Conservation (phyloP, 1,140 invertebrate genomes). For the Cheumatopsyche charites region DNA sequence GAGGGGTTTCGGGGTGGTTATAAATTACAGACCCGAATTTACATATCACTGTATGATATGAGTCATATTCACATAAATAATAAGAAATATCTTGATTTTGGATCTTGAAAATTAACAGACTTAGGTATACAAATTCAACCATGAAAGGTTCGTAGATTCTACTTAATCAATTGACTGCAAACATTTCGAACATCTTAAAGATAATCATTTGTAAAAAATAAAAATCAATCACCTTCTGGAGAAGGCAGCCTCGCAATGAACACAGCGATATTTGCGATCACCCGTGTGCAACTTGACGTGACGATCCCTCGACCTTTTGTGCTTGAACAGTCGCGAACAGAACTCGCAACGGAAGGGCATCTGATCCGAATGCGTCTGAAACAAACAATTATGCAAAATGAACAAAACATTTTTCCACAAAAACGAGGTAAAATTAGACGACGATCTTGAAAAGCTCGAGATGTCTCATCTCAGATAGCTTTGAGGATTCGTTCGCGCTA, state of each 20-base stretch:
- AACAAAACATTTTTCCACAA: slow-evolving; percentile 1
- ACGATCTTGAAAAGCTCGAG: slow-evolving; percentile 11
- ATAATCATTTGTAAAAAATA: no score
- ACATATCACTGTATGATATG: no score
- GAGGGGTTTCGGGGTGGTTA: no score
- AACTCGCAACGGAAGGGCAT: slow-evolving; percentile 90
- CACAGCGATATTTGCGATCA: slow-evolving; percentile 91
- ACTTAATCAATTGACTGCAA: no score
- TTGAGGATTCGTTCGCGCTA: slow-evolving; percentile 13
- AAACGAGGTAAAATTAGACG: not conserved
- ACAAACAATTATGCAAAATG: slow-evolving; percentile 45
- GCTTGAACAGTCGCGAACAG: slow-evolving; percentile 90
- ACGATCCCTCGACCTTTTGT: slow-evolving; percentile 91
- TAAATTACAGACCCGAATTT: no score
- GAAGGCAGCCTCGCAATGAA: slow-evolving; percentile 90
- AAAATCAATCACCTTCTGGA: slow-evolving; percentile 76
- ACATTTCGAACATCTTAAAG: no score
- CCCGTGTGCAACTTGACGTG: slow-evolving; percentile 95
- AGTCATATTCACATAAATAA: no score
- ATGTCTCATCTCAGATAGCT: slow-evolving; percentile 5
- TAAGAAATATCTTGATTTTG: no score
- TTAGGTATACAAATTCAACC: no score
- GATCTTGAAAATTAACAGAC: no score
- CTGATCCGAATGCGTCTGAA: slow-evolving; percentile 85
- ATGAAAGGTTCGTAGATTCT: no score